These are phyloP conservation scores for Martes martes DNA, from an alignment of 2,113 vertebrate genomes.

Conservation along the genomic window DNA sequence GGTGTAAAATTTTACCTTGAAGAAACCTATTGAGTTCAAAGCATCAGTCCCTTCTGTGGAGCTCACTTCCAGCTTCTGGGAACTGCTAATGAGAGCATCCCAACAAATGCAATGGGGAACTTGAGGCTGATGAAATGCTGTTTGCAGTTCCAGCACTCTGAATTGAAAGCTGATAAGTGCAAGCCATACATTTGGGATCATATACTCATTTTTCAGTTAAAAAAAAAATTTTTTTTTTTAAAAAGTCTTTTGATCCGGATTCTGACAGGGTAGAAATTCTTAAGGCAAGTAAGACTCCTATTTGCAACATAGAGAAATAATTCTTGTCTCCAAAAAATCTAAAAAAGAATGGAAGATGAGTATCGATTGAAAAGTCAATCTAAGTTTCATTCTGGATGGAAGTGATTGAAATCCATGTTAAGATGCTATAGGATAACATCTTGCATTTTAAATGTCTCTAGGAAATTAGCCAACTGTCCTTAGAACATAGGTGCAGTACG, in stretches of 20 bases:
- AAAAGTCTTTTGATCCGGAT: neutral
- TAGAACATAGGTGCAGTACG: neutral
- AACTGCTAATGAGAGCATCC: neutral
- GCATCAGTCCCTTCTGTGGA: neutral
- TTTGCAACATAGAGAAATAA: neutral
- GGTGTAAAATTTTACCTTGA: slow-evolving; percentile 4
- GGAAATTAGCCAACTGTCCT: neutral
- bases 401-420: neutral
- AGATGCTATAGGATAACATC: neutral
- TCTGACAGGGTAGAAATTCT: neutral
- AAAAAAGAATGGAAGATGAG: neutral
- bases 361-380: neutral
- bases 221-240: neutral
- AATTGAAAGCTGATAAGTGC: neutral
- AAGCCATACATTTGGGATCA: neutral
- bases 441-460: neutral
- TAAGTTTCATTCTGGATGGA: slow-evolving; percentile 44
- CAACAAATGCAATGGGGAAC: neutral
- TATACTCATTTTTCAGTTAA: neutral
- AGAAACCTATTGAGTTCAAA: slow-evolving; percentile 15
- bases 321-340: neutral
- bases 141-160: neutral
- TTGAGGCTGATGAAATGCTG: neutral
- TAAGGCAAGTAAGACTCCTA: neutral
- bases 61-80: neutral